Evolutionary conservation across 2,113 vertebrate genomes (phyloP), one percentile per base, ranked within the genome.

Genomic region (Lates calcarifer): DNA sequence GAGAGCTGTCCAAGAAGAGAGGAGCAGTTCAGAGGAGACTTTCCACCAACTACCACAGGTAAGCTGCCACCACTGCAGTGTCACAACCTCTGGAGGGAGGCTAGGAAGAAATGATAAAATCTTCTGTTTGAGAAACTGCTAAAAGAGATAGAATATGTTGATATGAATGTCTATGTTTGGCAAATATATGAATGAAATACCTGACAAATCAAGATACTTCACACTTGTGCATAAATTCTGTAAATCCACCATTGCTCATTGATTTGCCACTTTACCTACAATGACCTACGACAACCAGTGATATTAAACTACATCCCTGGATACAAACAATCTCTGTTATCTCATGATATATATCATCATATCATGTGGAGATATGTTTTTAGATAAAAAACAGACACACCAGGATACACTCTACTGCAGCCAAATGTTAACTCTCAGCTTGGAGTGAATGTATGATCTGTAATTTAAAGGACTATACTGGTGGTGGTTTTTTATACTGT

Each of bases 11-110:
- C 89, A 79, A 8, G 93, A 94, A 45, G 92, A 95, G 68, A 89
- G 87, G 79, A 78, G 22, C 35, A 22, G 55, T 45, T 72, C 85
- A 1, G 91, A 92, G 51, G 93, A 94, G 51, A 79, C 91, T 2
- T 90, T 91, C 33, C 91, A 93, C 14, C 94, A 89, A 15, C 87
- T 93, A 3, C 82, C 81, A 39, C 92, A 94, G 93, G 95, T 96
- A 63, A 93, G 80, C 4, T 33, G 26, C 37, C 11, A 5, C 11
- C 5, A 5, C 61, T 22, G 20, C 26, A 33, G 11, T 22, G 28
- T 53, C 47, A 22, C 5, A 12, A 33, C 2, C 28, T 49, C n/a
- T 18, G 22, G 6, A n/a, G 4, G 17, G 57, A 31, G 28, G 15
- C 1, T 8, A 24, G 12, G 14, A 41, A 10, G 8, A n/a, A 3